Conservation (phyloP, 2,888 invertebrate genomes). For the Erpobdella octoculata region DNA sequence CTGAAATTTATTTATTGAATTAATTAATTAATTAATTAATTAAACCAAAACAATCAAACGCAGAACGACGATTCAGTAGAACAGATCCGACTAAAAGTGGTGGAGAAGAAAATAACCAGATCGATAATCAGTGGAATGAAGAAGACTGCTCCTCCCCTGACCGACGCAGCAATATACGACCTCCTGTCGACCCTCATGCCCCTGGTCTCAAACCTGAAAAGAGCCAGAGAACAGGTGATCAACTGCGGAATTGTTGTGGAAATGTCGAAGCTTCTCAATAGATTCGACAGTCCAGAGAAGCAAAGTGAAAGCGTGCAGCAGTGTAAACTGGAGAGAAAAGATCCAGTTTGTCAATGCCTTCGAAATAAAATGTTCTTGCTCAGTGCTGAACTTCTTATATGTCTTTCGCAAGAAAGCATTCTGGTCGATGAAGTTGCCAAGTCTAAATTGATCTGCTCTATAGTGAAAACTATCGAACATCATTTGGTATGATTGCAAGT, state of each 20-base stretch:
- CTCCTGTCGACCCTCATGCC: background rate
- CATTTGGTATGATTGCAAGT: no score
- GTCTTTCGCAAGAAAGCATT: no score
- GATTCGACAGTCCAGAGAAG: background rate
- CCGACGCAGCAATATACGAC: background rate
- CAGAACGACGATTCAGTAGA: background rate
- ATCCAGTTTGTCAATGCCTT: no score
- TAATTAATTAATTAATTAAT: background rate
- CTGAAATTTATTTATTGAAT: background rate
- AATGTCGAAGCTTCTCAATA: background rate
- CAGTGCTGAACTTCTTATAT: no score
- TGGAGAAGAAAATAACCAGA: background rate
- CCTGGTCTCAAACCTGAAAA: background rate
- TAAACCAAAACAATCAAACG: background rate
- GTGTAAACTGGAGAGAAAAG: no score
- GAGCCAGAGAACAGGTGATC: constrained; percentile 5
- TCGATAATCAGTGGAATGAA: background rate
- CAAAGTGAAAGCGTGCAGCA: no score
- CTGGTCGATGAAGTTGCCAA: no score
- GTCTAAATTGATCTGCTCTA: no score
- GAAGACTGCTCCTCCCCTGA: background rate
- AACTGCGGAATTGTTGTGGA: background rate
- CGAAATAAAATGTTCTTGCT: no score
- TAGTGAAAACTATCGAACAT: no score
- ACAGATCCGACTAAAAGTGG: background rate